Base-by-base conservation (phyloP, 92 coral and sea anemone genomes). In the Zoanthus sansibaricus region DNA sequence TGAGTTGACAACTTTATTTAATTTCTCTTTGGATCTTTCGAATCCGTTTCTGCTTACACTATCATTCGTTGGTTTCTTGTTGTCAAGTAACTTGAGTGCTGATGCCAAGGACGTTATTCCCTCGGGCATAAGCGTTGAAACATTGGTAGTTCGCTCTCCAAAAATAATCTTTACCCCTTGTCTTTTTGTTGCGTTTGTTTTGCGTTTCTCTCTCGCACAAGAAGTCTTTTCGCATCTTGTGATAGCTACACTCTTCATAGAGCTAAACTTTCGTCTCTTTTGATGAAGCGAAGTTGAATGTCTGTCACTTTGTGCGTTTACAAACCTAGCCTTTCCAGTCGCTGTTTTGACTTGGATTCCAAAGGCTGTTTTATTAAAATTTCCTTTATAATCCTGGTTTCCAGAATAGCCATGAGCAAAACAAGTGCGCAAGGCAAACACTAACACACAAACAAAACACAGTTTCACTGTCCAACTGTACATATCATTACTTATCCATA, bases 401-500 rank as follows among this genome's bases (percentile, higher is more conserved):
- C 44, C 25, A 20, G 85, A 51, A 64, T 18, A 20, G 47, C 85
- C 85, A 66, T 2, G 8, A 64, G 30, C 75, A 46, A 7, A 30
- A 67, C 75, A 10, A 61, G 55, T 59, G 49, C 7, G n/a, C 7
- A 79, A 66, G 9, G 25, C 33, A 13, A 79, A 42, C 54, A 49
- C 15, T 67, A 54, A 32, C 15, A 58, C 61, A 49, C 44, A 21
- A 20, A 64, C 15, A 15, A 67, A 66, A 68, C 62, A 56, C 37
- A 78, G 62, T 49, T 66, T 33, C 1, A 42, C 61, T 20, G 66
- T 18, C 72, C 56, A 16, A 31, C 47, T 66, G 20, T 48, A 62
- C 85, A 64, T 80, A 20, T 47, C 73, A 80, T 80, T 20, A 80
- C 85, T 66, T 74, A 66, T 80, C 1, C 14, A 49, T 80, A 17